Base-by-base conservation (phyloP, 53 echinoderm and acorn worm genomes). In the Glandiceps talaboti region DNA sequence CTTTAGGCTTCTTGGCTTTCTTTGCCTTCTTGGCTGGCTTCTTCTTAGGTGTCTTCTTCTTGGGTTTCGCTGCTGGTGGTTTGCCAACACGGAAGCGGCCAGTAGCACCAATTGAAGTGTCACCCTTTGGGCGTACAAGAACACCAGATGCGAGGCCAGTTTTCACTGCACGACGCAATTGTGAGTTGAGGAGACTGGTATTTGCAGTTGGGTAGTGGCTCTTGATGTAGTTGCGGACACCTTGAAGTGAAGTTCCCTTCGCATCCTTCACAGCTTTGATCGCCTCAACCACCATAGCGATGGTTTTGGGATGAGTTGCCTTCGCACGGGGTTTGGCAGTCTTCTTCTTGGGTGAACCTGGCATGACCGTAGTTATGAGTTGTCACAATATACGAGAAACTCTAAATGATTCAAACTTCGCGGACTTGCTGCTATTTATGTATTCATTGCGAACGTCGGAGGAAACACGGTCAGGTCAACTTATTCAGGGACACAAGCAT, bases 301-400 rank as follows among this genome's bases (percentile, higher is more conserved):
- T 78, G 31, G 79, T 32, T 27, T 78, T 78, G n/a, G 79, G 79
- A 31, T 78, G 79, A 31, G 79, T 78, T 1, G 79, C 31, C n/a
- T 78, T 78, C 32, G 32, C 31, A 14, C 32, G 30, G 25, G 32
- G 31, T 26, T 78, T 78, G 14, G 29, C 29, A 25, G 26, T 32
- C 32, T 78, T 78, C 32, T 31, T 31, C 27, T 1, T 78, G 64
- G 64, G 64, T 45, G 64, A 45, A 45, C 6, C 64, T 6, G 64
- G 6, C 6, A 20, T 12, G 6, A 45, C 20, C 64, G 64, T 45
- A n/a, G n/a, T n/a, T n/a, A n/a, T n/a, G n/a, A n/a, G n/a, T n/a
- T n/a, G n/a, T n/a, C n/a, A n/a, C n/a, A n/a, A n/a, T n/a, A n/a
- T n/a, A n/a, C n/a, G n/a, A n/a, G n/a, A n/a, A n/a, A n/a, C n/a